Evolutionary conservation across 1,140 invertebrate species (phyloP).

Genomic region (Leptinotarsa texana): DNA sequence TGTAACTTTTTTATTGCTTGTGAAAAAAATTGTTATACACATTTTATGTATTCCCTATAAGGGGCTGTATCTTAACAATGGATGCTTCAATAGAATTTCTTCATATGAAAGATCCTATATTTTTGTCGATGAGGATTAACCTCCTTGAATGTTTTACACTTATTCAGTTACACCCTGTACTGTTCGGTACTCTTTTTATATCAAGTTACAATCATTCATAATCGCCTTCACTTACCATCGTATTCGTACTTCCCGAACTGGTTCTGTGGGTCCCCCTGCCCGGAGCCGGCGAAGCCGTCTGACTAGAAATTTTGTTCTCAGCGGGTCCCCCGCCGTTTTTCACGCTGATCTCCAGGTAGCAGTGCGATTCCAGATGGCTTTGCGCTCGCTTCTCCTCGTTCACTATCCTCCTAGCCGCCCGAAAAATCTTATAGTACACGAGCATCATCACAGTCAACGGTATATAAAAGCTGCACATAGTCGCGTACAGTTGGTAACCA

Average conservation of each 20-base stretch:
- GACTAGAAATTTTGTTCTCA: constrained; percentile 62
- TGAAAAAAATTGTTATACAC: too few species aligned
- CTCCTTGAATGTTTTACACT: too few species aligned
- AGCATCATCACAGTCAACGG: constrained; percentile 88
- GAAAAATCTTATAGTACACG: constrained; percentile 90
- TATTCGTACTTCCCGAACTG: constrained; percentile 66
- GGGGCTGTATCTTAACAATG: too few species aligned
- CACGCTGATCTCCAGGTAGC: constrained; percentile 71
- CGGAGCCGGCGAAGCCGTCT: constrained; percentile 55
- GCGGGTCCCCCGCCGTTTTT: constrained; percentile 70
- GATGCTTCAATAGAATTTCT: too few species aligned
- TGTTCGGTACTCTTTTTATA: too few species aligned
- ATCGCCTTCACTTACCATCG: constrained; percentile 60
- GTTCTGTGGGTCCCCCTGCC: constrained; percentile 57
- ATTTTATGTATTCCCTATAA: too few species aligned
- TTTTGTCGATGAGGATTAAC: too few species aligned
- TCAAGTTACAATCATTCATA: too few species aligned
- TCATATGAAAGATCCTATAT: too few species aligned
- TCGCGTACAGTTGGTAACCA: constrained; percentile 89
- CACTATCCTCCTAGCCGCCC: constrained; percentile 81
- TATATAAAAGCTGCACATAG: constrained; percentile 87
- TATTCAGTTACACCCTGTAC: too few species aligned
- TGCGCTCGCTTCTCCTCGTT: constrained; percentile 84
- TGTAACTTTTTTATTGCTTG: too few species aligned
- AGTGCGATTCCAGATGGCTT: constrained; percentile 77